Percentiles rank a stretch among this genome's conserved stretches.
Conservation (phyloP, 2,113 vertebrate species). For the Coryphaenoides rupestris region DNA sequence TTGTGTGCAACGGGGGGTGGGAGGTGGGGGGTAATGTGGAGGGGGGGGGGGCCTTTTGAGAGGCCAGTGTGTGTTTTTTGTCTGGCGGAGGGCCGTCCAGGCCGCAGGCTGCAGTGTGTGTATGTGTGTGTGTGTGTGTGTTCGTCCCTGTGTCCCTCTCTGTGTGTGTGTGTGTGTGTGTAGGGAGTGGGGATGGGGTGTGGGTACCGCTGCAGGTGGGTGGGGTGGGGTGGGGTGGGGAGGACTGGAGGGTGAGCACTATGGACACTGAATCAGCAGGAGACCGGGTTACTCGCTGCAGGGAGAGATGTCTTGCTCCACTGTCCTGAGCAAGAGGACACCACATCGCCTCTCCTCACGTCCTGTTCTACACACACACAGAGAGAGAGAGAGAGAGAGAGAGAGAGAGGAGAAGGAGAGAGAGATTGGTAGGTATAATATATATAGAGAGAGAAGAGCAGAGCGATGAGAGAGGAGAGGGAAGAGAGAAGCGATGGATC, state of each 20-base stretch:
- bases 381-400: constrained; percentile 48
- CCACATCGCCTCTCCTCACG: constrained; percentile 63
- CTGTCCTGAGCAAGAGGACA: constrained; percentile 57
- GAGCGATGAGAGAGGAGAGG: no score
- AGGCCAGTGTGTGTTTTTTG: constrained; percentile 60
- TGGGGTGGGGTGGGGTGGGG: no score
- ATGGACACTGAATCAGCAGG: constrained; percentile 46
- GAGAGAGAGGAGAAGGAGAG: constrained; percentile 45
- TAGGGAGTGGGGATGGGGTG: constrained; percentile 33
- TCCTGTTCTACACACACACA: constrained; percentile 23
- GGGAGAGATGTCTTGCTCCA: constrained; percentile 59
- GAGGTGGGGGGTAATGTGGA: no score
- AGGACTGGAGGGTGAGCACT: constrained; percentile 39
- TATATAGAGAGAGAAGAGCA: constrained; percentile 44
- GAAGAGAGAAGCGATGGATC: constrained; percentile 32
- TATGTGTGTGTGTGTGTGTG: constrained; percentile 44
- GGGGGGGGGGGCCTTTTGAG: constrained; percentile 65
- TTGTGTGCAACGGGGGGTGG: constrained; percentile 61
- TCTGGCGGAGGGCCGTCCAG: constrained; percentile 54
- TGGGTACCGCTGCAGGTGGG: no score
- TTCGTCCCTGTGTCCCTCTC: constrained; percentile 11
- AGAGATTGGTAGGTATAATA: no score
- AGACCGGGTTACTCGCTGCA: constrained; percentile 69
- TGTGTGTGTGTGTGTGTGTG: constrained; percentile 2
- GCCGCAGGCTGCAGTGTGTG: constrained; percentile 58